These are phyloP conservation scores for Sipha maydis DNA, from an alignment of 2,888 invertebrate genomes.

Conservation along the genomic window DNA sequence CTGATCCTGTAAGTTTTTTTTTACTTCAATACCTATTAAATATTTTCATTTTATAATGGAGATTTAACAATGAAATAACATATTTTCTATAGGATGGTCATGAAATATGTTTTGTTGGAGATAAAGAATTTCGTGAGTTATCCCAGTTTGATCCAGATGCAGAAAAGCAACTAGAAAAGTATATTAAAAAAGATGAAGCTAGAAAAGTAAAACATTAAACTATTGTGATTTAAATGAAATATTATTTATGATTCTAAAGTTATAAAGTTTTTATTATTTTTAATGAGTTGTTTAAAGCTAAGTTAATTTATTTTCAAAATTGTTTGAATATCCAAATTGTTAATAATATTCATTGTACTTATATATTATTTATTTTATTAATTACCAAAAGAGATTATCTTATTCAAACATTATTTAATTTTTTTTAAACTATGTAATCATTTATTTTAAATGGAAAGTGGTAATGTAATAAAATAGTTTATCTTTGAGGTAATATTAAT, in stretches of 20 bases:
- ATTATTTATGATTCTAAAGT: neutral
- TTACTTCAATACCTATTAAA: neutral
- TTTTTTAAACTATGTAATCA: neutral
- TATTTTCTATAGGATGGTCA: conserved; percentile 79
- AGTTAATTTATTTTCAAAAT: neutral
- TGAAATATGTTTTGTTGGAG: conserved; percentile 98
- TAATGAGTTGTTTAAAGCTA: neutral
- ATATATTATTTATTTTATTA: too few species aligned
- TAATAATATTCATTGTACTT: too few species aligned
- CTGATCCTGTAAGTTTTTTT: conserved; percentile 79
- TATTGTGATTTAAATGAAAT: neutral
- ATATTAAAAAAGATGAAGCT: conserved; percentile 69
- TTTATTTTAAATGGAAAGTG: neutral
- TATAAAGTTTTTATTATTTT: neutral
- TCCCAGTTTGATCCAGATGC: conserved; percentile 87
- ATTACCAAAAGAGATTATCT: too few species aligned
- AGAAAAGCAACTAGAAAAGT: conserved; percentile 81
- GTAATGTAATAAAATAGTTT: neutral
- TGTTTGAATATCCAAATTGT: neutral
- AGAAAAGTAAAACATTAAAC: conserved; percentile 60
- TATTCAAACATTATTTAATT: neutral
- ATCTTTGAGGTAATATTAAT: neutral
- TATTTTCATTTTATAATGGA: neutral
- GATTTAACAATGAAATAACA: conserved; percentile 6
- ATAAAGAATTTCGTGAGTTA: conserved; percentile 89